Percentiles rank a stretch among this genome's conserved stretches.
These are phyloP conservation scores for Prosapia bicincta DNA, from an alignment of 2,888 invertebrate species.

Conservation along the genomic window DNA sequence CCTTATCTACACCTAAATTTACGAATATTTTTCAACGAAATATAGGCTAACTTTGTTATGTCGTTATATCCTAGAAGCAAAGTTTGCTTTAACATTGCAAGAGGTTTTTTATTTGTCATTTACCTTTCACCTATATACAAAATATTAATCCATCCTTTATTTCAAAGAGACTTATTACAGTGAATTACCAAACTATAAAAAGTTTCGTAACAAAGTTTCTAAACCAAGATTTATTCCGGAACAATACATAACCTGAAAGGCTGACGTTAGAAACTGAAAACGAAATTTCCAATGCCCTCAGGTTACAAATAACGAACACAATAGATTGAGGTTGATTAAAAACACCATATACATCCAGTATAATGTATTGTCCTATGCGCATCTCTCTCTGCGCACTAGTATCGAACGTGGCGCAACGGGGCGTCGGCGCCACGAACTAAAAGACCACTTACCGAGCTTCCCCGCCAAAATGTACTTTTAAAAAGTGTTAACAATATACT, in stretches of 20 bases:
- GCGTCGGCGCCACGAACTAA: constrained; percentile 26
- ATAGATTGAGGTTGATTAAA: constrained; percentile 2
- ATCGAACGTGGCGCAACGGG: constrained; percentile 19
- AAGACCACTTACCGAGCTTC: constrained; percentile 17
- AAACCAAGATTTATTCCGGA: background rate
- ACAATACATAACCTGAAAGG: background rate
- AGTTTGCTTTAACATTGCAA: too few species aligned
- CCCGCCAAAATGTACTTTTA: background rate
- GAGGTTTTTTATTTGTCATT: too few species aligned
- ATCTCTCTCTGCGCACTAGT: constrained; percentile 5
- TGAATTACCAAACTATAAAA: too few species aligned
- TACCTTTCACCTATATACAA: too few species aligned
- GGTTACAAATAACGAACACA: background rate
- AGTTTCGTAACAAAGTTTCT: background rate
- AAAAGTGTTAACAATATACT: background rate
- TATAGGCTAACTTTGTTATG: too few species aligned
- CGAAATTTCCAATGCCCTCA: background rate
- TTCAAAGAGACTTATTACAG: too few species aligned
- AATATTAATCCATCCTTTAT: too few species aligned
- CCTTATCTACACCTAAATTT: too few species aligned
- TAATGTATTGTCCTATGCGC: background rate
- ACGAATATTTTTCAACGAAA: too few species aligned
- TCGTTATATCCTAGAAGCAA: too few species aligned
- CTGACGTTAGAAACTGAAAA: background rate
- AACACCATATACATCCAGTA: background rate